Evolutionary conservation across 2,113 vertebrate species (phyloP).

Genomic region (Muntiacus muntjak): DNA sequence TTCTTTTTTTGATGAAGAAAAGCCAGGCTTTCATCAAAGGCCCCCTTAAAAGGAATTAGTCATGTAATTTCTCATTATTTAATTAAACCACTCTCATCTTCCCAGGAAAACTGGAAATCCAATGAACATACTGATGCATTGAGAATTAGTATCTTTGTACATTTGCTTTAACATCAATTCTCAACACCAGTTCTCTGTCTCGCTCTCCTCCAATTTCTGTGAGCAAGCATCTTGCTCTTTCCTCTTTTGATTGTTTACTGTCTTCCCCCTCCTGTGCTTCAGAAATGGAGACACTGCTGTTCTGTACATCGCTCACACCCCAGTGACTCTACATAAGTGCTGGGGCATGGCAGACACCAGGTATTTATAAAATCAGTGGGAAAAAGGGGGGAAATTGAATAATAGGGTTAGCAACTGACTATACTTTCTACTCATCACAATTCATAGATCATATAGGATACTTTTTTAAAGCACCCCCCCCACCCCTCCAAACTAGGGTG

Average conservation of each 20-base stretch:
- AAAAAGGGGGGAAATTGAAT: neutral
- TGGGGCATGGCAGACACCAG: neutral
- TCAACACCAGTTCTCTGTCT: neutral
- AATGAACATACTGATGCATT: neutral
- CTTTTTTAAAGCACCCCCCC: neutral
- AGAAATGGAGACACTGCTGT: neutral
- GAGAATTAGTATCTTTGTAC: neutral
- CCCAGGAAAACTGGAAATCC: neutral
- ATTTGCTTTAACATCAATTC: neutral
- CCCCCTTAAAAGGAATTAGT: neutral
- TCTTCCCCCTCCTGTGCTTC: neutral
- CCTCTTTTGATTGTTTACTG: neutral
- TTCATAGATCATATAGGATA: neutral
- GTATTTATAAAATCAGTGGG: neutral
- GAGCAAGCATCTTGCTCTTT: neutral
- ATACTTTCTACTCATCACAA: neutral
- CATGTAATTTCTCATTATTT: neutral
- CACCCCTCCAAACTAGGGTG: neutral
- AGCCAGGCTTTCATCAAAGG: neutral
- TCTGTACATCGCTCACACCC: rapidly evolving
- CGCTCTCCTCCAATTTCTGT: neutral
- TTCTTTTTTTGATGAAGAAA: neutral
- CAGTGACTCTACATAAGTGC: neutral
- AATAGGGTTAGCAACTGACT: neutral
- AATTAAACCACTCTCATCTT: conserved; percentile 7